These are phyloP conservation scores for Julus scandinavius DNA, from an alignment of 2,888 invertebrate species.

Conservation along the genomic window DNA sequence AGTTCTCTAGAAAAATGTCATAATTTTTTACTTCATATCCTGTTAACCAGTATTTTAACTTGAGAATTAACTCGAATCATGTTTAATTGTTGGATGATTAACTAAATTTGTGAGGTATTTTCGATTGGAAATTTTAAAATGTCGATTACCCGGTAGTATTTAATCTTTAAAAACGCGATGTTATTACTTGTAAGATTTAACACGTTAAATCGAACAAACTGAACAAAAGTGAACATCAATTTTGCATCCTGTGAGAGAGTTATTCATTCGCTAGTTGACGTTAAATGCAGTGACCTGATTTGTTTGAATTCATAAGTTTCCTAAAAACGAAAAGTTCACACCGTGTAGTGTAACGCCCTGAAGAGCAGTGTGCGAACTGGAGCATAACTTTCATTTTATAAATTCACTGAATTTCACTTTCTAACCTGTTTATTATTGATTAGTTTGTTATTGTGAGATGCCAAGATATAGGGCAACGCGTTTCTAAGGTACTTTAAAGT, in stretches of 20 bases:
- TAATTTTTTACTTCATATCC: too few species aligned
- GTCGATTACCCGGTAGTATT: too few species aligned
- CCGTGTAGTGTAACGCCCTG: conserved; percentile 39
- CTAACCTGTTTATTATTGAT: conserved; percentile 42
- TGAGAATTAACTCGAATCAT: too few species aligned
- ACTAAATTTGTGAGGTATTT: too few species aligned
- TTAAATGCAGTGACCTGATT: background rate
- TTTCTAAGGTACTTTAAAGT: background rate
- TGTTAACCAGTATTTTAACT: too few species aligned
- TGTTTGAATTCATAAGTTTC: conserved; percentile 30
- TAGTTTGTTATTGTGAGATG: conserved; percentile 22
- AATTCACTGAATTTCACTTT: conserved; percentile 39
- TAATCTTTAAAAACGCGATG: too few species aligned
- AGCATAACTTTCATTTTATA: conserved; percentile 28
- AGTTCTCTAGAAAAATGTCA: too few species aligned
- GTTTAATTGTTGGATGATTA: too few species aligned
- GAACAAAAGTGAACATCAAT: background rate
- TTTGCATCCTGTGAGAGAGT: background rate
- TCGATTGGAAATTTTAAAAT: too few species aligned
- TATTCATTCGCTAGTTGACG: background rate
- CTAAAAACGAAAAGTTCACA: conserved; percentile 38
- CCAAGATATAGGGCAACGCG: background rate
- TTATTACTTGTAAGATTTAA: background rate
- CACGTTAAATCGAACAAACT: background rate
- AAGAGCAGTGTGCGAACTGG: conserved; percentile 42